phyloP scores from a whole-genome alignment of 2,797 vertebrate species.

The Pipistrellus kuhlii region DNA sequence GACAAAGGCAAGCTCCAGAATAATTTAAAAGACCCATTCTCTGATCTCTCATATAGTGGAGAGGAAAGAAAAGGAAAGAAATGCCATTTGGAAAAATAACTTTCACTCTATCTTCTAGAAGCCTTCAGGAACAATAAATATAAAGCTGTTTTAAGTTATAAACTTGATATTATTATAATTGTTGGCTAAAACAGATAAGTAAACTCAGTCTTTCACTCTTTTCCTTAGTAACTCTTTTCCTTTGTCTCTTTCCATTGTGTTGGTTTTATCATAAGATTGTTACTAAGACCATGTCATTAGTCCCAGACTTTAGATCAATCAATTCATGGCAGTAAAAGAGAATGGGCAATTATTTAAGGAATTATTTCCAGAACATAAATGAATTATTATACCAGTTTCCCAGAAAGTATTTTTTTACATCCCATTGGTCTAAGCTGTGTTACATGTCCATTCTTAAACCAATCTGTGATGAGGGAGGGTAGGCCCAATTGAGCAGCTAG shows the following conservation, averaged over 20 bases:
- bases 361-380: slow-evolving; percentile 28
- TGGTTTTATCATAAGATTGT: slow-evolving; percentile 24
- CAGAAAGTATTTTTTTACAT: background rate
- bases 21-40: slow-evolving; percentile 60
- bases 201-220: background rate
- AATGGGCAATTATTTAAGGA: background rate
- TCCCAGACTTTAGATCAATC: background rate
- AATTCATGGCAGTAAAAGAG: background rate
- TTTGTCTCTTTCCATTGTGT: background rate
- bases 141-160: slow-evolving; percentile 13
- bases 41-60: slow-evolving; percentile 17
- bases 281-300: slow-evolving; percentile 4
- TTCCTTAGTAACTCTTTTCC: background rate
- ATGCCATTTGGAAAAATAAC: slow-evolving; percentile 42
- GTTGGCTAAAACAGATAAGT: slow-evolving; percentile 2
- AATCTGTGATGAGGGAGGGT: background rate
- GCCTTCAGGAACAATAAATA: background rate
- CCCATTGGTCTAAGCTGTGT: background rate
- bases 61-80: background rate
- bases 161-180: background rate
- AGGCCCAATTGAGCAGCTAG: background rate
- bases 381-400: background rate
- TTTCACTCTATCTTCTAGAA: slow-evolving; percentile 30
- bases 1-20: slow-evolving; percentile 61
- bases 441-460: background rate